Conservation (phyloP, 2,797 vertebrate genomes). For the Psittacula derbiana region DNA sequence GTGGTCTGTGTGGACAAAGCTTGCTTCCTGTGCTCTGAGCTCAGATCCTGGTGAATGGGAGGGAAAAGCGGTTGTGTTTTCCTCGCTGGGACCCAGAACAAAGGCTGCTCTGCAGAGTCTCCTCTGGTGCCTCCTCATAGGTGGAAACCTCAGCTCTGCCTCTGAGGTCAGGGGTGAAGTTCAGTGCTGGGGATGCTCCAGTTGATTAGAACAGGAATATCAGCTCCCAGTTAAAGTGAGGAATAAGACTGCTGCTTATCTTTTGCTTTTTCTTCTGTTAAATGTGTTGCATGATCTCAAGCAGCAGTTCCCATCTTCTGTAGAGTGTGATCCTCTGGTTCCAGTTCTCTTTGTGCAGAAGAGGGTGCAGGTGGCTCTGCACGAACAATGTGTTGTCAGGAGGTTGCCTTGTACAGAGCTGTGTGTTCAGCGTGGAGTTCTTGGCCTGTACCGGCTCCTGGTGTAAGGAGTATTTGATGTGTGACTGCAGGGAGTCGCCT, state of each 20-base stretch:
- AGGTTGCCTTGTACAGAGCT: neutral
- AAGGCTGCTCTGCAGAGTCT: neutral
- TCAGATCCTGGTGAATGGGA: neutral
- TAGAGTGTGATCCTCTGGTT: neutral
- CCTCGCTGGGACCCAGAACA: neutral
- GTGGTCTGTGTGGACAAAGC: rapidly evolving
- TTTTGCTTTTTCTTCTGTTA: neutral
- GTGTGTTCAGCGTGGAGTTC: rapidly evolving
- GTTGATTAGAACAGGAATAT: neutral
- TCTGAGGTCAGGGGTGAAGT: rapidly evolving
- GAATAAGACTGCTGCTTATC: neutral
- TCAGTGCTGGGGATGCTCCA: neutral
- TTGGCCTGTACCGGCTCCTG: neutral
- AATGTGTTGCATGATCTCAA: neutral
- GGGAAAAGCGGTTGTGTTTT: neutral
- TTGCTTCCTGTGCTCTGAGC: neutral
- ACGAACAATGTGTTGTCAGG: neutral
- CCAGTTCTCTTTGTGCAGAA: neutral
- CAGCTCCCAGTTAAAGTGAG: neutral
- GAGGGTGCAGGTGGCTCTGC: neutral
- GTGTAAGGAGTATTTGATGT: neutral
- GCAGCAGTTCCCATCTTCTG: rapidly evolving
- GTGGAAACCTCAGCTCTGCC: neutral
- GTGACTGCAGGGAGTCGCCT: neutral
- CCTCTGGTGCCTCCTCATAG: rapidly evolving